A percentile compares a stretch with the other conserved stretches of the same genome.
Conservation (phyloP, 2,888 invertebrate genomes). For the Clusia tigrina region DNA sequence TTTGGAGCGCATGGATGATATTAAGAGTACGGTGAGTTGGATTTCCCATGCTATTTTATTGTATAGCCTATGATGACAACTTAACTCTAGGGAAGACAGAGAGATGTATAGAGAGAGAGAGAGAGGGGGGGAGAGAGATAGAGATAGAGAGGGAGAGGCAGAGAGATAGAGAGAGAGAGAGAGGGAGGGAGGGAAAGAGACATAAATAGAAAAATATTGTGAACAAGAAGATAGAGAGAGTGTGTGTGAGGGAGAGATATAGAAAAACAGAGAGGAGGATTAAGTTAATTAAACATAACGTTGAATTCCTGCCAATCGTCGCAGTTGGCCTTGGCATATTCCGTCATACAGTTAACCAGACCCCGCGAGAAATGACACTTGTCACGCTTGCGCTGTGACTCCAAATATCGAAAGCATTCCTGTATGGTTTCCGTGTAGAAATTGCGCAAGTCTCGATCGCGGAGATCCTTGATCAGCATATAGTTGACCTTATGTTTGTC, state of each 20-base stretch:
- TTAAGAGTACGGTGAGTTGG: constrained; percentile 65
- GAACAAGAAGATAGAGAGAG: no score
- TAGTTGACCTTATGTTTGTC: constrained; percentile 72
- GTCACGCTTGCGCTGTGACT: constrained; percentile 67
- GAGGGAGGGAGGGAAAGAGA: no score
- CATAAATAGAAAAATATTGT: no score
- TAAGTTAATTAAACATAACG: constrained; percentile 59
- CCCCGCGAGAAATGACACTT: constrained; percentile 74
- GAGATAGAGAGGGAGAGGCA: no score
- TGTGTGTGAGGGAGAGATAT: no score
- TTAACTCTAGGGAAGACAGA: neutral
- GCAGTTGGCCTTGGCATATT: constrained; percentile 77
- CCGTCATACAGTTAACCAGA: constrained; percentile 73
- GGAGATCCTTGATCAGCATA: constrained; percentile 70
- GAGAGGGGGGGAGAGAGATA: no score
- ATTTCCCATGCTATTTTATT: constrained; percentile 7
- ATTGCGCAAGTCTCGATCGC: constrained; percentile 71
- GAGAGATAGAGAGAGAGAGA: no score
- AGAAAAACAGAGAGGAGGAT: no score
- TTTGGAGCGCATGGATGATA: constrained; percentile 67
- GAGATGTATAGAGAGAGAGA: no score
- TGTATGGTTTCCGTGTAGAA: constrained; percentile 76
- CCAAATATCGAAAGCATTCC: constrained; percentile 75
- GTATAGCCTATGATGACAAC: neutral
- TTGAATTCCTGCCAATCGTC: constrained; percentile 75